Conservation (phyloP, 1,140 invertebrate genomes). For the Sweltsa coloradensis region DNA sequence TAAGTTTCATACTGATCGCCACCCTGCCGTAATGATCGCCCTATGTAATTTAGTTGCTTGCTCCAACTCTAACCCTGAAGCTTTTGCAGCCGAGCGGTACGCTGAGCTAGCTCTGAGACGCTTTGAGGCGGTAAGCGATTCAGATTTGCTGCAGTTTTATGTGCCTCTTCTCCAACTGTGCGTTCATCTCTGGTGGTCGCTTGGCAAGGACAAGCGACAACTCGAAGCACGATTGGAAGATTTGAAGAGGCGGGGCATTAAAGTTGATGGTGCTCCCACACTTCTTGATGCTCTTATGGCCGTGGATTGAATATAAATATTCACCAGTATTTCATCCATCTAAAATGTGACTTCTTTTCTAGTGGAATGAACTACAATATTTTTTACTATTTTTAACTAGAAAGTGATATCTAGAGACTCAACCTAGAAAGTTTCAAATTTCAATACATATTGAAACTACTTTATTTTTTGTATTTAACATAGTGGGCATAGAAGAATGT, state of each 20-base stretch:
- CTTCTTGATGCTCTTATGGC: slow-evolving; percentile 32
- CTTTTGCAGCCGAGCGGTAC: slow-evolving; percentile 48
- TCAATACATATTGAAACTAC: too few relatives aligned
- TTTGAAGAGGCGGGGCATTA: slow-evolving; percentile 44
- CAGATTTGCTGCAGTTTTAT: slow-evolving; percentile 48
- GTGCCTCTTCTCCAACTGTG: slow-evolving; percentile 55
- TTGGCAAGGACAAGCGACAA: slow-evolving; percentile 43
- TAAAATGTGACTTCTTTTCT: too few relatives aligned
- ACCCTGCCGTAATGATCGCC: slow-evolving; percentile 49
- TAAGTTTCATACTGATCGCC: slow-evolving; percentile 57
- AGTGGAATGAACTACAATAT: too few relatives aligned
- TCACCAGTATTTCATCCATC: too few relatives aligned
- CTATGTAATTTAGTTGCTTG: slow-evolving; percentile 57
- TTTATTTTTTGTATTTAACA: too few relatives aligned
- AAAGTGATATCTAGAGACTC: too few relatives aligned
- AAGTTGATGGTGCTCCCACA: slow-evolving; percentile 37
- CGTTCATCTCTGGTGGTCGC: slow-evolving; percentile 50
- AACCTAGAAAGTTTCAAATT: too few relatives aligned
- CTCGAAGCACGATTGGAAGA: slow-evolving; percentile 44
- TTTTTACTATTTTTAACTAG: too few relatives aligned
- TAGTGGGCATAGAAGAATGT: too few relatives aligned
- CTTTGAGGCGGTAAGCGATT: slow-evolving; percentile 50
- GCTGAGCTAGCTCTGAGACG: slow-evolving; percentile 51
- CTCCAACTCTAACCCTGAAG: slow-evolving; percentile 33
- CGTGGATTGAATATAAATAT: not conserved